phyloP scores from a whole-genome alignment of 1,140 invertebrate species.

The Drosophila albomicans region DNA sequence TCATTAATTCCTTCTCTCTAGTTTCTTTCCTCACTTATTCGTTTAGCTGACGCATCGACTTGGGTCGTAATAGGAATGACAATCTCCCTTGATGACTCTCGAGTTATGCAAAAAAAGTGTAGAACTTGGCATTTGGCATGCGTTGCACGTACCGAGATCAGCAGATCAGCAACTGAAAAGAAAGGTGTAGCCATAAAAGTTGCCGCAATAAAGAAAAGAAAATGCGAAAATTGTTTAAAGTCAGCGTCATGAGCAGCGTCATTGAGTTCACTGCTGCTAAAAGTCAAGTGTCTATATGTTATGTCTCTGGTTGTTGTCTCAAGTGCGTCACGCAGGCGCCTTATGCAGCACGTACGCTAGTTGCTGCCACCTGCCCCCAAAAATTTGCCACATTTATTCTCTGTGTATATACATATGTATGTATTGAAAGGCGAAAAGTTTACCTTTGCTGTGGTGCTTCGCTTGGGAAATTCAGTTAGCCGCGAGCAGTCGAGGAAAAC shows the following conservation, averaged over 20 bases:
- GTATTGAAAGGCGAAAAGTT: conserved; percentile 44
- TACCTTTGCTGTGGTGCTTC: conserved; percentile 60
- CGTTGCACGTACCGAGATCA: conserved; percentile 16
- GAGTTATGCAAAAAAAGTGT: not conserved
- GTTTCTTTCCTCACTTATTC: no score
- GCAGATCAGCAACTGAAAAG: conserved; percentile 15
- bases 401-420: not conserved
- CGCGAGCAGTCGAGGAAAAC: conserved; percentile 56
- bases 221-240: conserved; percentile 20
- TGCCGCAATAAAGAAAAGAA: conserved; percentile 18
- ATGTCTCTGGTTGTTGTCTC: conserved; percentile 2
- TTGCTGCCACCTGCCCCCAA: not conserved
- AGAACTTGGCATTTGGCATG: conserved; percentile 14
- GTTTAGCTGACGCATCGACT: not conserved
- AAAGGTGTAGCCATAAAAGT: not conserved
- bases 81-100: not conserved
- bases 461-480: conserved; percentile 67
- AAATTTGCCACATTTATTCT: not conserved
- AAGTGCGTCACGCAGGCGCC: not conserved
- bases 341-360: not conserved
- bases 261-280: not conserved
- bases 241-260: conserved; percentile 13
- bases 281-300: conserved; percentile 30
- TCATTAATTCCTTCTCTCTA: no score
- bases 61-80: no score